A percentile compares a stretch with the other conserved stretches of the same genome.
Evolutionary conservation across 2,113 vertebrate species (phyloP).

Genomic region (Erythrolamprus reginae): DNA sequence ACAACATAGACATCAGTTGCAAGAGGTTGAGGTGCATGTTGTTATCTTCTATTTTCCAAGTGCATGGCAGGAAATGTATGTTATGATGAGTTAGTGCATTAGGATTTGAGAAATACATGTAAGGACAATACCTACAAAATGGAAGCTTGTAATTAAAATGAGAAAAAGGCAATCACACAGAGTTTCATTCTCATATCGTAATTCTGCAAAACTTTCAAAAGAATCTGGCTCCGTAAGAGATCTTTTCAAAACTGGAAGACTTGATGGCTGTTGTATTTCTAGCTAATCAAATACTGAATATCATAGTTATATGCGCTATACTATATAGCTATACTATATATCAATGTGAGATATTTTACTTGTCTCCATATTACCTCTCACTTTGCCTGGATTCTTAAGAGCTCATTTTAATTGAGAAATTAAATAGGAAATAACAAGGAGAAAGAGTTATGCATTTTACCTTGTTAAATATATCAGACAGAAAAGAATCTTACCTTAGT

Average conservation of each 20-base stretch:
- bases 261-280: neutral
- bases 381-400: neutral
- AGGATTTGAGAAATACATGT: neutral
- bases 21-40: neutral
- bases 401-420: neutral
- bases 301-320: neutral
- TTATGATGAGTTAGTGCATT: neutral
- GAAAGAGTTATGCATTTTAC: neutral
- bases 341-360: neutral
- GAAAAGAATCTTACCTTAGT: constrained; percentile 81
- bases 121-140: neutral
- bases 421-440: neutral
- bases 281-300: neutral
- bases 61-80: neutral
- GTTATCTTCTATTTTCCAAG: neutral
- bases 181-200: neutral
- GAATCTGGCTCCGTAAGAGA: neutral
- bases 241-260: neutral
- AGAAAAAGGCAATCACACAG: neutral
- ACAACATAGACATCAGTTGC: neutral
- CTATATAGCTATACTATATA: neutral
- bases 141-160: neutral
- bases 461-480: constrained; percentile 28
- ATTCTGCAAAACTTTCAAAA: neutral
- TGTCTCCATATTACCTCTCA: neutral